Percentiles rank a stretch among this genome's conserved stretches.
Conservation (phyloP, 2,113 vertebrate species). For the cattle (Bos taurus) region ARS-UCD2.0 NC_037333.1:21122501-21123000, state of each 20-base stretch:
- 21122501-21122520: background rate
- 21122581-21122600: background rate
- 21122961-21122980: background rate
- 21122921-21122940: background rate
- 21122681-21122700: background rate
- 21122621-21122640: background rate
- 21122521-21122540: background rate
- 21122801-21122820: background rate
- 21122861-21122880: background rate
- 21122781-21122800: background rate
- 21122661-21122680: background rate
- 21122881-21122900: background rate
- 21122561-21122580: background rate
- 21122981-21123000: background rate
- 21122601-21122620: background rate
- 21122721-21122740: background rate
- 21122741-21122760: background rate
- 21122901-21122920: constrained; percentile 16
- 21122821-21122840: background rate
- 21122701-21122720: background rate
- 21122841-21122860: background rate
- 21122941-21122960: background rate
- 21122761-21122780: background rate
- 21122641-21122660: background rate
- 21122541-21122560: background rate